These are phyloP conservation scores for Ciconia boyciana DNA, from an alignment of 2,113 vertebrate genomes.

Conservation along the genomic window DNA sequence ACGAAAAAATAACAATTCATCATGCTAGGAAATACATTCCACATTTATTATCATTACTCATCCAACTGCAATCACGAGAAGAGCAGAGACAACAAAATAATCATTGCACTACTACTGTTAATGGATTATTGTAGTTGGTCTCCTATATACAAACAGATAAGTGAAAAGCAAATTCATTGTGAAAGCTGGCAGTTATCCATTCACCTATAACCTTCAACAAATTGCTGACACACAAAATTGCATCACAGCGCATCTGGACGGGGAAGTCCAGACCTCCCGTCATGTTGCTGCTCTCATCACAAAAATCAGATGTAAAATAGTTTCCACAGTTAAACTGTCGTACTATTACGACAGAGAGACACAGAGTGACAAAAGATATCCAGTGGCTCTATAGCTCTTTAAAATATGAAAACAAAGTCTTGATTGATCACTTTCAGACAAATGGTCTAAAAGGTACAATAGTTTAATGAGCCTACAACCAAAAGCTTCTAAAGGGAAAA, in stretches of 20 bases:
- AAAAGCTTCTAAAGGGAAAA: background rate
- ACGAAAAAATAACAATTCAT: background rate
- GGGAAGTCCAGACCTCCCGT: background rate
- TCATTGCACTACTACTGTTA: background rate
- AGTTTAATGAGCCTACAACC: slow-evolving; percentile 4
- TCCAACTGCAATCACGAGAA: background rate
- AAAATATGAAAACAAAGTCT: slow-evolving; percentile 20
- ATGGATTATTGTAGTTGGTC: background rate
- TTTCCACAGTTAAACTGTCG: slow-evolving; percentile 10
- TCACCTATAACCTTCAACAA: slow-evolving; percentile 21
- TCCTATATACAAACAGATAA: background rate
- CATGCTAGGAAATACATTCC: background rate
- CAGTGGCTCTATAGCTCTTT: slow-evolving; percentile 2
- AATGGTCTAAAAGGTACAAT: background rate
- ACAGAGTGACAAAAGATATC: background rate
- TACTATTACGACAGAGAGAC: slow-evolving; percentile 11
- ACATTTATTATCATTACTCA: background rate
- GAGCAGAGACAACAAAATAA: slow-evolving; percentile 14
- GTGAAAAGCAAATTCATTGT: background rate
- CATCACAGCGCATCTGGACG: background rate
- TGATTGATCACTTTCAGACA: slow-evolving; percentile 7
- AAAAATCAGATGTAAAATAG: background rate
- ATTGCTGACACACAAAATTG: slow-evolving; percentile 1
- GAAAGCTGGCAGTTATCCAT: background rate
- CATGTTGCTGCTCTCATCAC: background rate